These are phyloP conservation scores for Rhinoraja longicauda DNA, from an alignment of 2,797 vertebrate genomes.

Conservation along the genomic window DNA sequence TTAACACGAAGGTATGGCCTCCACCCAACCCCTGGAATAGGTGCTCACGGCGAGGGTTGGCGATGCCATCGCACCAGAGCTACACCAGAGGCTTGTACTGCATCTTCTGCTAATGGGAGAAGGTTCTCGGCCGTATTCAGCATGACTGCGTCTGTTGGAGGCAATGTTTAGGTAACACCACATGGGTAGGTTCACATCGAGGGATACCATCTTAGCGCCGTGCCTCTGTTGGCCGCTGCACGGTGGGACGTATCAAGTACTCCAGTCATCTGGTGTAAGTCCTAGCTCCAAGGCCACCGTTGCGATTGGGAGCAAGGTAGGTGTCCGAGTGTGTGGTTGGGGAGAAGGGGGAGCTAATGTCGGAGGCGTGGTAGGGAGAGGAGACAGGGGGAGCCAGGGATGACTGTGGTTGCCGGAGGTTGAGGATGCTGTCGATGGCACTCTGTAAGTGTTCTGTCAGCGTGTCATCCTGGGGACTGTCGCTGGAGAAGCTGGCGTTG, in stretches of 20 bases:
- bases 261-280: conserved; percentile 87
- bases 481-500: conserved; percentile 89
- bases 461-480: conserved; percentile 83
- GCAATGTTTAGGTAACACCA: conserved; percentile 17
- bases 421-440: conserved; percentile 93
- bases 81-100: background rate
- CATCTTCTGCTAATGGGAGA: conserved; percentile 14
- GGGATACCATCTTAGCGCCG: conserved; percentile 33
- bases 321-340: conserved; percentile 59
- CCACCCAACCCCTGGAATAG: background rate
- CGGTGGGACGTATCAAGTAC: background rate
- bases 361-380: conserved; percentile 48
- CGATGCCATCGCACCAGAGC: background rate
- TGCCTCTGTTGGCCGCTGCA: background rate
- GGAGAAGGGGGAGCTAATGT: conserved; percentile 45
- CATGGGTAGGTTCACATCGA: conserved; percentile 25
- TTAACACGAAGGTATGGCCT: background rate
- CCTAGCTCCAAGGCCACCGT: conserved; percentile 80
- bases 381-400: conserved; percentile 59
- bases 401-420: conserved; percentile 74
- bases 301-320: conserved; percentile 69
- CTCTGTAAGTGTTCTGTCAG: conserved; percentile 89
- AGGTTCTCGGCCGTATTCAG: background rate
- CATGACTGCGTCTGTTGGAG: background rate
- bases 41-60: background rate